A percentile compares a stretch with the other conserved stretches of the same genome.
Evolutionary conservation across 1,140 invertebrate genomes (phyloP).

Genomic region (Temnothorax nylanderi): DNA sequence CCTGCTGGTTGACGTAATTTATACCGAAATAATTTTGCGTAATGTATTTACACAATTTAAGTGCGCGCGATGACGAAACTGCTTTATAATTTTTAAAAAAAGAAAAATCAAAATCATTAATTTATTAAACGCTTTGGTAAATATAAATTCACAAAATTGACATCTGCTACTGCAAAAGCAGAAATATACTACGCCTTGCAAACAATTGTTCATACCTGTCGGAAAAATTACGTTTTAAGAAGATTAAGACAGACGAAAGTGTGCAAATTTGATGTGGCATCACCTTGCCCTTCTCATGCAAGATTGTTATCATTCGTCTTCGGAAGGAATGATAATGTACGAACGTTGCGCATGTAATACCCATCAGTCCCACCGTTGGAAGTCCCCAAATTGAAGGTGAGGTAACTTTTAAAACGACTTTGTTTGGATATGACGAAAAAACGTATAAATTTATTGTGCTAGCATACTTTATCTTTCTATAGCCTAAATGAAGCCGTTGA

Average conservation of each 20-base stretch:
- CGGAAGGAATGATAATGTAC: neutral
- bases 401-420: constrained; percentile 14
- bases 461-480: neutral
- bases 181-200: neutral
- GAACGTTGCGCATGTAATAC: neutral
- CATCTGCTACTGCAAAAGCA: neutral
- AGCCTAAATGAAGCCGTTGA: neutral
- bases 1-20: neutral
- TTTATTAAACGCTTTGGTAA: neutral
- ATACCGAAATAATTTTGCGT: neutral
- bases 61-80: neutral
- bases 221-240: neutral
- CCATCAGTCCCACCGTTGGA: neutral
- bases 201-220: neutral
- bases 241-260: neutral
- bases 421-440: neutral
- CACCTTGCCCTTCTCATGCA: neutral
- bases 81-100: neutral
- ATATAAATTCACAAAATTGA: neutral
- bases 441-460: neutral
- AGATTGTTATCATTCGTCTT: neutral
- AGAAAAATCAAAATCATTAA: neutral
- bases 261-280: neutral
- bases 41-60: neutral
- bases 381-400: constrained; percentile 24